Evolutionary conservation across 1,140 invertebrate species (phyloP).

Genomic region (Mizuhopecten yessoensis): DNA sequence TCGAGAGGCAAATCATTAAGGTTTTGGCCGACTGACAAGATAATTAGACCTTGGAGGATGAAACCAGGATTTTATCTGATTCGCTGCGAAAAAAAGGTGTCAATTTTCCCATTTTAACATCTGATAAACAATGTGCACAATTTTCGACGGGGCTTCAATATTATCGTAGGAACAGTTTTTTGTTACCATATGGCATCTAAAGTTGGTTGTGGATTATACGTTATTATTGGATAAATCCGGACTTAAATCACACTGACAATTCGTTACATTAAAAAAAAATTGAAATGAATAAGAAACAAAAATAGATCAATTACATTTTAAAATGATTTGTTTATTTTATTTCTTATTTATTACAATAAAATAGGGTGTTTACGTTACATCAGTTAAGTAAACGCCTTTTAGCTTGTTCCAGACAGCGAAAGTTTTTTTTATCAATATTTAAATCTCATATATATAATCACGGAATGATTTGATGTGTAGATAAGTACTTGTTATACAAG

Average conservation of each 20-base stretch:
- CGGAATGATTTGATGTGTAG: neutral
- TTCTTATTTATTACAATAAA: too few species aligned
- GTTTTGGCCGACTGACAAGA: neutral
- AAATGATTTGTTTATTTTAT: too few species aligned
- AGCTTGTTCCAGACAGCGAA: too few species aligned
- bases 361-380: too few species aligned
- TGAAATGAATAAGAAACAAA: too few species aligned
- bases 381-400: too few species aligned
- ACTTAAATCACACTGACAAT: too few species aligned
- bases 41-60: neutral
- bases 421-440: neutral
- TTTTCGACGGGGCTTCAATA: neutral
- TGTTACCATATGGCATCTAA: neutral
- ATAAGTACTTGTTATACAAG: neutral
- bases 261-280: too few species aligned
- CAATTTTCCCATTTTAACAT: neutral
- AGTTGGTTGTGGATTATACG: neutral
- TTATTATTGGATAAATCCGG: too few species aligned
- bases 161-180: neutral
- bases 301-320: too few species aligned
- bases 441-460: neutral
- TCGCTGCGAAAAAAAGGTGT: neutral
- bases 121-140: neutral
- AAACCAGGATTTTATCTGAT: neutral
- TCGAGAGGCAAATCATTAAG: neutral